phyloP scores from a whole-genome alignment of 2,888 invertebrate species.

The Cerceris ruficornis region DNA sequence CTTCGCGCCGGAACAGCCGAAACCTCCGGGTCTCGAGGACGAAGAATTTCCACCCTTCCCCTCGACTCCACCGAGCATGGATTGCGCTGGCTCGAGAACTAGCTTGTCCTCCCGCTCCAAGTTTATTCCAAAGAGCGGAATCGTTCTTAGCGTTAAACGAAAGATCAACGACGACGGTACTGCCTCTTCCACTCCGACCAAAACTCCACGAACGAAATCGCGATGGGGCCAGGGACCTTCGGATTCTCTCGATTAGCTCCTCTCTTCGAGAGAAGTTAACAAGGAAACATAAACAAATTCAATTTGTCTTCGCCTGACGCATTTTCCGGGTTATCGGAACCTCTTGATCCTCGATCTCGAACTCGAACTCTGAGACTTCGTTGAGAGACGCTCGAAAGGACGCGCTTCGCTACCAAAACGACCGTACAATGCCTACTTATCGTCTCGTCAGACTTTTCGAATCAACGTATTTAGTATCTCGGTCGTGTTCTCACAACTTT shows the following conservation, averaged over 20 bases:
- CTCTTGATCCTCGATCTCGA: not conserved
- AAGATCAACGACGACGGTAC: slow-evolving; percentile 67
- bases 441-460: no score
- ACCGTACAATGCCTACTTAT: no score
- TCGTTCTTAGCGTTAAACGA: slow-evolving; percentile 74
- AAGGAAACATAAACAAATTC: not conserved
- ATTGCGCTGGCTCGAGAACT: slow-evolving; percentile 39
- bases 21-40: slow-evolving; percentile 77
- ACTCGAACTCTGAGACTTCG: no score
- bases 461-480: no score
- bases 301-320: not conserved
- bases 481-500: no score
- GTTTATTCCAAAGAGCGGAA: slow-evolving; percentile 73
- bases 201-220: slow-evolving; percentile 73
- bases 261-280: not conserved
- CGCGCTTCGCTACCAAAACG: no score
- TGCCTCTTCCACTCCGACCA: slow-evolving; percentile 53
- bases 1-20: slow-evolving; percentile 72
- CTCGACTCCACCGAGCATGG: slow-evolving; percentile 56
- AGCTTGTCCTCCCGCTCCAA: slow-evolving; percentile 55
- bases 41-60: slow-evolving; percentile 74
- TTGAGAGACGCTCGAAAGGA: no score
- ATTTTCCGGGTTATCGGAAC: not conserved
- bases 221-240: slow-evolving; percentile 78
- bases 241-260: slow-evolving; percentile 51